These are phyloP conservation scores for Metacarcinus magister DNA, from an alignment of 2,888 invertebrate genomes.

Conservation along the genomic window DNA sequence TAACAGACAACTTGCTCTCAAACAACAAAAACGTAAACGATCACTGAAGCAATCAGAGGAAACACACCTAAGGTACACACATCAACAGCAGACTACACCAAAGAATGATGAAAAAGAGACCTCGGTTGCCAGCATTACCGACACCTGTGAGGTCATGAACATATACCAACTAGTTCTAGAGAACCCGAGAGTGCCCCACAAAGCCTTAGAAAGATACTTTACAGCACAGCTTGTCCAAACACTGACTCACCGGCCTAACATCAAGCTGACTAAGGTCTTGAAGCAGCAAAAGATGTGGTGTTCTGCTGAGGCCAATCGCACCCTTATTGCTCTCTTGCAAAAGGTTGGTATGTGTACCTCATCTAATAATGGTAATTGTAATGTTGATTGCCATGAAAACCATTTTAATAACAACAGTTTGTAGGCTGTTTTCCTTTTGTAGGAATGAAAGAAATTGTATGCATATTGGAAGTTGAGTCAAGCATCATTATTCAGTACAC, in stretches of 20 bases:
- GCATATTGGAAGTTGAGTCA: no score
- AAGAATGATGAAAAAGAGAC: not conserved
- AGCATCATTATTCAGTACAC: no score
- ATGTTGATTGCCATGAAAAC: not conserved
- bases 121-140: not conserved
- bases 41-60: not conserved
- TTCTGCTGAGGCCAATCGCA: constrained; percentile 70
- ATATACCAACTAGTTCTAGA: constrained; percentile 62
- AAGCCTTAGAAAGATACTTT: constrained; percentile 57
- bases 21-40: not conserved
- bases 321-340: constrained; percentile 64
- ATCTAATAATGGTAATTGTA: not conserved
- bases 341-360: constrained; percentile 54
- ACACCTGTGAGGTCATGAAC: constrained; percentile 16
- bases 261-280: constrained; percentile 62
- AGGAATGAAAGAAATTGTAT: no score
- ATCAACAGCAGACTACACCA: not conserved
- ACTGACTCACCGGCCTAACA: constrained; percentile 67
- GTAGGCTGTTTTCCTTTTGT: no score
- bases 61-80: not conserved
- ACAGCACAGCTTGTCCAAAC: constrained; percentile 67
- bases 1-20: not conserved
- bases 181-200: constrained; percentile 54
- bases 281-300: constrained; percentile 71
- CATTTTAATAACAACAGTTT: not conserved